Conservation (phyloP, 2,888 invertebrate genomes). For the Eustalomyia histrio region DNA sequence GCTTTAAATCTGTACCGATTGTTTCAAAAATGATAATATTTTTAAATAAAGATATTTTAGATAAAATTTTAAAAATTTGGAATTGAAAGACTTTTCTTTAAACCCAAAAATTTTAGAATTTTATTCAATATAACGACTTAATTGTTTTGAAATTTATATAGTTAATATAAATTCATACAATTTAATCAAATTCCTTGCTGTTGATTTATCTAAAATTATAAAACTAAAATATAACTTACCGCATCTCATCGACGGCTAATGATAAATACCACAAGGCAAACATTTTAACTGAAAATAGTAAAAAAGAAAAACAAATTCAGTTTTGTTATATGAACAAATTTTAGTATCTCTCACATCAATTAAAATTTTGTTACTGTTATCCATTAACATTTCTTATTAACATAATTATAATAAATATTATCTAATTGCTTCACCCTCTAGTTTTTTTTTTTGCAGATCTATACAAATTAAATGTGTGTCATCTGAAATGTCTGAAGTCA, state of each 20-base stretch:
- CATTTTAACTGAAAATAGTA: slow-evolving; percentile 73
- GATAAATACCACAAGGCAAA: slow-evolving; percentile 79
- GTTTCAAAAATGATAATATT: background rate
- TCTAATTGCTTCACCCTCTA: background rate
- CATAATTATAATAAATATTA: background rate
- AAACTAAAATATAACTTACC: slow-evolving; percentile 72
- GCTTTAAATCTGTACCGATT: slow-evolving; percentile 14
- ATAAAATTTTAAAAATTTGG: too few species aligned
- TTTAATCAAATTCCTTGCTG: too few species aligned
- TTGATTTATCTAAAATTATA: background rate
- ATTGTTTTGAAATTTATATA: too few species aligned
- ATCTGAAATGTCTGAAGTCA: slow-evolving; percentile 20
- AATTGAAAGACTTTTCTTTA: too few species aligned
- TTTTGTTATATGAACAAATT: background rate
- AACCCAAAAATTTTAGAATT: too few species aligned
- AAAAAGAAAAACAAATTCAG: slow-evolving; percentile 46
- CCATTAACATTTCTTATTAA: background rate
- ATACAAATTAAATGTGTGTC: background rate
- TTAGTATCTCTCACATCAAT: background rate
- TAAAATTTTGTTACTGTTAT: background rate
- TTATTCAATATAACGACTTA: too few species aligned
- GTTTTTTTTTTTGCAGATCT: background rate
- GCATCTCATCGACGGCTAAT: slow-evolving; percentile 77
- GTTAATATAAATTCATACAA: too few species aligned
- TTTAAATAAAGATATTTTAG: too few species aligned